phyloP scores from a whole-genome alignment of 1,140 invertebrate genomes.

The Belonocnema kinseyi region DNA sequence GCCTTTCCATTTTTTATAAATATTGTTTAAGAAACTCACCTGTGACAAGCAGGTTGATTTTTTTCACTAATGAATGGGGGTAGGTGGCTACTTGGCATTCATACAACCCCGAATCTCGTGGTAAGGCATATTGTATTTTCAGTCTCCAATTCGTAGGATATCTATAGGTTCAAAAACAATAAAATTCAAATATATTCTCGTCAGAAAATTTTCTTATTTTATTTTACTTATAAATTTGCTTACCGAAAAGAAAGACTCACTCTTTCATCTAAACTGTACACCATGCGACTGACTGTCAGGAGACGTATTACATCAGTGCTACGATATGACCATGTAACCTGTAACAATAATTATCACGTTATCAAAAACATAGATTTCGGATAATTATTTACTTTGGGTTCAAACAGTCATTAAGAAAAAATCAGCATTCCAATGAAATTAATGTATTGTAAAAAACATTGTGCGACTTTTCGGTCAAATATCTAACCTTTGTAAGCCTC shows the following conservation, averaged over 20 bases:
- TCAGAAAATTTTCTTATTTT: slow-evolving; percentile 19
- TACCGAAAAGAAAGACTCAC: slow-evolving; percentile 76
- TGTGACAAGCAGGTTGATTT: slow-evolving; percentile 66
- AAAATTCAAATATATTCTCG: slow-evolving; percentile 24
- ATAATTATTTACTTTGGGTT: too few species aligned
- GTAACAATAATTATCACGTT: slow-evolving; percentile 51
- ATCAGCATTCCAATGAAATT: too few species aligned
- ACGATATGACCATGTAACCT: slow-evolving; percentile 88
- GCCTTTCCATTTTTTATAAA: too few species aligned
- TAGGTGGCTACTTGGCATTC: slow-evolving; percentile 92
- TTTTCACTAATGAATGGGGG: slow-evolving; percentile 78
- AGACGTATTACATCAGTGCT: slow-evolving; percentile 78
- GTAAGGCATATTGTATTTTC: slow-evolving; percentile 84
- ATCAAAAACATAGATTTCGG: background rate
- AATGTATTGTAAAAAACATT: too few species aligned
- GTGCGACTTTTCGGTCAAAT: too few species aligned
- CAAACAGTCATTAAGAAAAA: too few species aligned
- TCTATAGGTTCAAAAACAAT: slow-evolving; percentile 51
- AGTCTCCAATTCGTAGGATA: slow-evolving; percentile 90
- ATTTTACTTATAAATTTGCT: slow-evolving; percentile 53
- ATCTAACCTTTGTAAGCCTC: too few species aligned
- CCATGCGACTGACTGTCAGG: slow-evolving; percentile 84
- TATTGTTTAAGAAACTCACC: slow-evolving; percentile 49
- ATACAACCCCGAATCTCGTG: slow-evolving; percentile 85
- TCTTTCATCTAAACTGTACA: slow-evolving; percentile 77